These are phyloP conservation scores for Pinna nobilis DNA, from an alignment of 1,140 invertebrate species.

Conservation along the genomic window DNA sequence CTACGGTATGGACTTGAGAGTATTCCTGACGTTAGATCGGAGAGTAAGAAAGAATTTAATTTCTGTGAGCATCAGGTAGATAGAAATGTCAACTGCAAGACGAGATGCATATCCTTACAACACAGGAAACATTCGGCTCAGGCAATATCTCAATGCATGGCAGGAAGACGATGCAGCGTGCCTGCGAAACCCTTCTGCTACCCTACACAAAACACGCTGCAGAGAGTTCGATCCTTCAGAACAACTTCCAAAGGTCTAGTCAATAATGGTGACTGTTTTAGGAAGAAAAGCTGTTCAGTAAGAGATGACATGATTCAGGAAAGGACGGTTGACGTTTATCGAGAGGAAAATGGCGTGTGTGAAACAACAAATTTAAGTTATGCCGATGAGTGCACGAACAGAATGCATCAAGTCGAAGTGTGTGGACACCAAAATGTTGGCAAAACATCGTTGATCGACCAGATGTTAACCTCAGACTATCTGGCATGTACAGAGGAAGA, in stretches of 20 bases:
- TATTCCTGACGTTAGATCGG: too few relatives aligned
- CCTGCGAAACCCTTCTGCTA: too few relatives aligned
- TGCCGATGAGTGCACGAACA: slow-evolving; percentile 27
- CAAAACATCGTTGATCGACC: slow-evolving; percentile 89
- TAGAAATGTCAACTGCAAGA: too few relatives aligned
- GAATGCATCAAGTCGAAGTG: slow-evolving; percentile 84
- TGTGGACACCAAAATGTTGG: slow-evolving; percentile 90
- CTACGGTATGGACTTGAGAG: too few relatives aligned
- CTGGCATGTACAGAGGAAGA: slow-evolving; percentile 88
- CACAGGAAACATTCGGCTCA: too few relatives aligned
- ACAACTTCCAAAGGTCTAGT: slow-evolving; percentile 92
- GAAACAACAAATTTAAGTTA: slow-evolving; percentile 42
- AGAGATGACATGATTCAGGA: slow-evolving; percentile 38
- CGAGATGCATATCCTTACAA: too few relatives aligned
- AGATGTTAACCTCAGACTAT: slow-evolving; percentile 95
- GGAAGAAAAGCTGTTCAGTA: slow-evolving; percentile 78
- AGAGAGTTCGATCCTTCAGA: slow-evolving; percentile 88
- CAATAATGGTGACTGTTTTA: slow-evolving; percentile 92
- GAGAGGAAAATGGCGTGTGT: too few relatives aligned
- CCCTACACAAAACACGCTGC: slow-evolving; percentile 30
- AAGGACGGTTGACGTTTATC: slow-evolving; percentile 42
- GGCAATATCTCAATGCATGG: too few relatives aligned
- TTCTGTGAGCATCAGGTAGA: too few relatives aligned
- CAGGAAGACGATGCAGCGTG: too few relatives aligned
- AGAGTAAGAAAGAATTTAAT: too few relatives aligned